phyloP scores from a whole-genome alignment of 2,113 vertebrate species.

The Clarias magur region DNA sequence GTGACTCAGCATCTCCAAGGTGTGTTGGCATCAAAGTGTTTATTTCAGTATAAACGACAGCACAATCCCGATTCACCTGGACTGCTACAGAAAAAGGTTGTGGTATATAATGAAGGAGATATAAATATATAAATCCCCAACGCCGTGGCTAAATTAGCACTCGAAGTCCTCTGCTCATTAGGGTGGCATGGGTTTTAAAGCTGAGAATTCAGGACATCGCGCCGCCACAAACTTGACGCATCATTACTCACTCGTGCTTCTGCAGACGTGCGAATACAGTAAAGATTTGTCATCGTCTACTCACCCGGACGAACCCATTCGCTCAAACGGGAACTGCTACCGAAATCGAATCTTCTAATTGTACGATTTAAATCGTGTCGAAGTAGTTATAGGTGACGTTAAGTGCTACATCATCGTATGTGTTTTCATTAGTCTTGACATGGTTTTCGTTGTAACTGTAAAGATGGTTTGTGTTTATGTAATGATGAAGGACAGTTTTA shows the following conservation, averaged over 20 bases:
- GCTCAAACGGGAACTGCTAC: neutral
- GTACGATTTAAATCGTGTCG: neutral
- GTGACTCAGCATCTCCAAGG: constrained; percentile 16
- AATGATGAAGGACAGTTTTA: neutral
- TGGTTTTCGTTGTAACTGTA: neutral
- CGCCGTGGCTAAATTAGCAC: neutral
- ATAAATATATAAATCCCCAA: constrained; percentile 4
- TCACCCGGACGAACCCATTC: neutral
- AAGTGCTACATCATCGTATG: neutral
- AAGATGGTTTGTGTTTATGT: neutral
- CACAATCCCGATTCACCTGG: neutral
- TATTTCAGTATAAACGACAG: neutral
- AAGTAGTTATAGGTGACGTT: neutral
- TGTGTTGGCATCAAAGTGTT: constrained; percentile 1
- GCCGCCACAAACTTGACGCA: neutral
- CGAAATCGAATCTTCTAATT: neutral
- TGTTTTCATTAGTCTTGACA: neutral
- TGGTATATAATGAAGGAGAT: neutral
- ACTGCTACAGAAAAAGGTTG: neutral
- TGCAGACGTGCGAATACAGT: neutral
- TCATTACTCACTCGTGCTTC: constrained; percentile 4
- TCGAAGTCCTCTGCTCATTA: neutral
- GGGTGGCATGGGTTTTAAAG: neutral
- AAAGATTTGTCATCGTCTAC: neutral
- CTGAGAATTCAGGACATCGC: neutral